Evolutionary conservation across 35 echinoderm and acorn worm species (phyloP).

Genomic region (Apostichopus japonicus): DNA sequence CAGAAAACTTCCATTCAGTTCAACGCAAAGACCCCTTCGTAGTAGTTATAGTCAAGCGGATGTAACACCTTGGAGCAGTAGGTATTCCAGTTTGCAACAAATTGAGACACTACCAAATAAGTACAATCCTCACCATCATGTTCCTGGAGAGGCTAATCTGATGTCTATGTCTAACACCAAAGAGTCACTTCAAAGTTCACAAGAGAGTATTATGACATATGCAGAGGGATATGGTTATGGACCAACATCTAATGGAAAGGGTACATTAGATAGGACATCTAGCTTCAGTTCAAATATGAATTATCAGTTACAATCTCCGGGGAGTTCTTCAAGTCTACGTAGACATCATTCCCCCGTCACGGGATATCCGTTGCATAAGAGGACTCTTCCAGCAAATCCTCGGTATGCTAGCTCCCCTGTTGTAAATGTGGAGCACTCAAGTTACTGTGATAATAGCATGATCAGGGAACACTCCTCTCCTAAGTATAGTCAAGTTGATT

Average conservation of each 20-base stretch:
- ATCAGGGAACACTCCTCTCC: neutral
- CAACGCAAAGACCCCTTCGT: constrained; percentile 46
- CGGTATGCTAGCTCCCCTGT: constrained; percentile 48
- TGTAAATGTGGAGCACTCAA: neutral
- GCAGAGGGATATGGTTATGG: constrained; percentile 60
- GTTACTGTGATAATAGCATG: neutral
- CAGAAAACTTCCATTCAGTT: constrained; percentile 46
- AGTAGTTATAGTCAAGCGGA: constrained; percentile 58
- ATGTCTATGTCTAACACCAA: constrained; percentile 18
- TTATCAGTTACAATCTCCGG: neutral
- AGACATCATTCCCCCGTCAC: neutral
- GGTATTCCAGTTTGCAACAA: neutral
- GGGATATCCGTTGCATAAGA: constrained; percentile 11
- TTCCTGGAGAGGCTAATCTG: neutral
- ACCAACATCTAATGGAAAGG: constrained; percentile 14
- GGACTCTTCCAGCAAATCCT: neutral
- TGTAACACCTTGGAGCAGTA: neutral
- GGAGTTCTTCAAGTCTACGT: neutral
- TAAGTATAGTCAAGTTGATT: neutral
- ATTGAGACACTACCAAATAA: constrained; percentile 23
- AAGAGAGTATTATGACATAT: constrained; percentile 54
- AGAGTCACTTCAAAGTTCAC: constrained; percentile 47
- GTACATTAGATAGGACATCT: constrained; percentile 33
- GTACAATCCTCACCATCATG: constrained; percentile 16
- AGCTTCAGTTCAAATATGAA: constrained; percentile 47